These are phyloP conservation scores for Euphonia xanthogaster DNA, from an alignment of 2,797 vertebrate genomes.

Conservation along the genomic window DNA sequence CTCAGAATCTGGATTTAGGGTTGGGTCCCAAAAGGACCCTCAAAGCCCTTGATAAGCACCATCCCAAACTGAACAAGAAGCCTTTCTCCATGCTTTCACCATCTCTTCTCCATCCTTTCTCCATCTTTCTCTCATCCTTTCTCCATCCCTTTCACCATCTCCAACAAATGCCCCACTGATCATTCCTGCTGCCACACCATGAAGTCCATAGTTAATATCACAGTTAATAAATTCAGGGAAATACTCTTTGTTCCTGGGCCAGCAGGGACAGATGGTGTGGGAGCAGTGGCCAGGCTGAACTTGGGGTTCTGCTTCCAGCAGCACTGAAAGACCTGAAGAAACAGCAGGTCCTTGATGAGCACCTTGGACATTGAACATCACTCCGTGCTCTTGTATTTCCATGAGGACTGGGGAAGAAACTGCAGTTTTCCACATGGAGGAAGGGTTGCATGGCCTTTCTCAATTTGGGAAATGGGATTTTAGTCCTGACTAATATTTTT, in stretches of 20 bases:
- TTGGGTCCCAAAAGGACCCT: background rate
- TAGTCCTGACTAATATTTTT: background rate
- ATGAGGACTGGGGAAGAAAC: background rate
- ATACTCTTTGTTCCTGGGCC: background rate
- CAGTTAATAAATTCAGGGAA: background rate
- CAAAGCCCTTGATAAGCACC: background rate
- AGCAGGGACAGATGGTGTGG: rapidly evolving
- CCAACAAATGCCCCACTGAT: rapidly evolving
- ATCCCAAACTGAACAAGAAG: background rate
- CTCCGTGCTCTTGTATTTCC: rapidly evolving
- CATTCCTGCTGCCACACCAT: background rate
- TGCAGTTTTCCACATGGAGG: background rate
- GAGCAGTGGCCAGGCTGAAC: background rate
- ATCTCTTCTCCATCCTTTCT: background rate
- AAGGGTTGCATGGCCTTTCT: background rate
- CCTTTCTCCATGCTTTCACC: background rate
- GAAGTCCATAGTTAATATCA: too few species aligned
- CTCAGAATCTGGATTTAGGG: background rate
- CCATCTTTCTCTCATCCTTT: background rate
- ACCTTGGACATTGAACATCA: background rate
- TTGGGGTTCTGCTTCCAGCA: background rate
- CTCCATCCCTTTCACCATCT: background rate
- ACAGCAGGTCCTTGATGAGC: background rate
- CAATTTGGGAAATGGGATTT: background rate
- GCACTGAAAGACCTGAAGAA: background rate